phyloP scores from a whole-genome alignment of 1,140 invertebrate genomes.

The Halictus rubicundus region DNA sequence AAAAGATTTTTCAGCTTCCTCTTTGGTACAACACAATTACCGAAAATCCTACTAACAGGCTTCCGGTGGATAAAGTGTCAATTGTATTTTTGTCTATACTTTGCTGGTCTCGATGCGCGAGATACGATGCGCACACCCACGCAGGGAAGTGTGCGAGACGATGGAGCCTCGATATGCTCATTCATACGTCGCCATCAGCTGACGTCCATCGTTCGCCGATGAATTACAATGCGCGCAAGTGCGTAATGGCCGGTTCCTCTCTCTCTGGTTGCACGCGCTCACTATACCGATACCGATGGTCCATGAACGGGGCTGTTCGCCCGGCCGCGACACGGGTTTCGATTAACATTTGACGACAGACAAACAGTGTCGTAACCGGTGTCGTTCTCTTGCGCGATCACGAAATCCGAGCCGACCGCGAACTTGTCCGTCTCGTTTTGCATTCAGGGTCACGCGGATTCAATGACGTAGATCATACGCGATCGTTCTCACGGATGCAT shows the following conservation, averaged over 20 bases:
- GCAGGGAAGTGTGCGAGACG: not conserved
- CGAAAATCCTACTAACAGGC: too few relatives aligned
- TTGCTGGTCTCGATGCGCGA: too few relatives aligned
- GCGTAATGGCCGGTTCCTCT: conserved; percentile 10
- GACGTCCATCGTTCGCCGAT: conserved; percentile 60
- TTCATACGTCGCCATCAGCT: conserved; percentile 68
- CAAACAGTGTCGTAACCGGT: conserved; percentile 50
- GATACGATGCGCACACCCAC: too few relatives aligned
- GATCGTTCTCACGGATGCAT: conserved; percentile 44
- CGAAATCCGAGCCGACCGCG: conserved; percentile 60
- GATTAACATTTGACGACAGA: conserved; percentile 56
- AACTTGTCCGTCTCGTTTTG: conserved; percentile 59
- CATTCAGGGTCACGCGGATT: conserved; percentile 58
- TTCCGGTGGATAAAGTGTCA: too few relatives aligned
- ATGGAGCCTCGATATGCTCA: conserved; percentile 62
- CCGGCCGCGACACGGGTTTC: conserved; percentile 31
- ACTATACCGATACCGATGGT: not conserved
- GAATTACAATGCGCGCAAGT: conserved; percentile 65
- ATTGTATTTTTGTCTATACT: too few relatives aligned
- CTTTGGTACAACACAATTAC: too few relatives aligned
- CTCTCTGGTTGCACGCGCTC: not conserved
- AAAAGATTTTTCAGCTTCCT: too few relatives aligned
- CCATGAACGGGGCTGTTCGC: conserved; percentile 27
- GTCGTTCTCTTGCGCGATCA: conserved; percentile 61
- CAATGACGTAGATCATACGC: conserved; percentile 55